These are phyloP conservation scores for Cancer borealis DNA, from an alignment of 2,888 invertebrate genomes.

Conservation along the genomic window DNA sequence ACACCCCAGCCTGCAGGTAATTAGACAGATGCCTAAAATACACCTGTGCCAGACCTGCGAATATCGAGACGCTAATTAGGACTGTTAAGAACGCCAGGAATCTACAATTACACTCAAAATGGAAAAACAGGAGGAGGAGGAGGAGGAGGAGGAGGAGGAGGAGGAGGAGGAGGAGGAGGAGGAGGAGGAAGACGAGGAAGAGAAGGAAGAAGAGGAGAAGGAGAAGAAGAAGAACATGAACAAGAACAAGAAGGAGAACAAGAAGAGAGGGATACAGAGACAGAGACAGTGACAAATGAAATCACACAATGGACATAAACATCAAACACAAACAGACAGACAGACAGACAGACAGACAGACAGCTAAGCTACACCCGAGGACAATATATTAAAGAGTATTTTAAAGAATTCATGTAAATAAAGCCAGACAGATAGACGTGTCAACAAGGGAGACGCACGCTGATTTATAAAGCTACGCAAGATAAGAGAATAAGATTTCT, in stretches of 20 bases:
- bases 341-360: no score
- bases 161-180: not conserved
- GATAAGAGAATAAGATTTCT: not conserved
- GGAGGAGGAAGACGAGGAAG: not conserved
- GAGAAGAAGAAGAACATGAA: not conserved
- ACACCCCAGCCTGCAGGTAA: conserved; percentile 33
- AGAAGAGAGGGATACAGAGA: not conserved
- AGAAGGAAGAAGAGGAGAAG: not conserved
- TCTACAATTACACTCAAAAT: conserved; percentile 60
- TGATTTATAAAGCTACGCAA: not conserved
- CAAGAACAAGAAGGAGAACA: not conserved
- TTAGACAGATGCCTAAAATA: conserved; percentile 58
- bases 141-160: not conserved
- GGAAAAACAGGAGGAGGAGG: not conserved
- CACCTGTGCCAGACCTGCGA: conserved; percentile 26
- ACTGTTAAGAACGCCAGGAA: conserved; percentile 56
- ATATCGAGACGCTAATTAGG: conserved; percentile 53
- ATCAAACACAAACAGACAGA: no score
- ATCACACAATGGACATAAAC: no score
- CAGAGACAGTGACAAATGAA: no score
- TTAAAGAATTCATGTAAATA: not conserved
- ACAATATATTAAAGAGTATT: no score
- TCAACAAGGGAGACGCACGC: not conserved
- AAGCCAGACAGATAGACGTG: not conserved
- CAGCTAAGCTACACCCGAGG: no score